Conservation (phyloP, 2,797 vertebrate species). For the Ataeniobius toweri region DNA sequence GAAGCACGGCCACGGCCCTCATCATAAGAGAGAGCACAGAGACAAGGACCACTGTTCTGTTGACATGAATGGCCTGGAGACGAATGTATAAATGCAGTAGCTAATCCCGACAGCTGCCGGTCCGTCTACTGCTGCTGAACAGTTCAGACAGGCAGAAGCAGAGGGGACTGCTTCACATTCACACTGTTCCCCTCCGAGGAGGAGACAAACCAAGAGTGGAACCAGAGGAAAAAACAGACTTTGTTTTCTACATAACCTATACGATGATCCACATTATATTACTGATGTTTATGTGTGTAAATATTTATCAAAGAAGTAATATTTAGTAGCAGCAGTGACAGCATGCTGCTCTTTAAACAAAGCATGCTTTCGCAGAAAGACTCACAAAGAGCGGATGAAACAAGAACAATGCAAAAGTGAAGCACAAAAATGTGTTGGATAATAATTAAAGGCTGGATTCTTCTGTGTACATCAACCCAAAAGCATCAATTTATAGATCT, state of each 20-base stretch:
- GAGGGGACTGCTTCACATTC: constrained; percentile 10
- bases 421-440: constrained; percentile 8
- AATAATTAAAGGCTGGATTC: constrained; percentile 17
- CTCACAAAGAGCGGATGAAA: constrained; percentile 1
- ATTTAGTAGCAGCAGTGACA: constrained; percentile 28
- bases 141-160: constrained; percentile 14
- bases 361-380: constrained; percentile 10
- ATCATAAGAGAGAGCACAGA: constrained; percentile 80
- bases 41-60: constrained; percentile 92
- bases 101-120: background rate
- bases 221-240: constrained; percentile 24
- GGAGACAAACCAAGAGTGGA: constrained; percentile 18
- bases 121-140: constrained; percentile 23
- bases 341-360: constrained; percentile 20
- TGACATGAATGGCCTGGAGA: constrained; percentile 96
- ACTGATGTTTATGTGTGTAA: constrained; percentile 57
- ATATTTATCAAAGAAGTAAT: constrained; percentile 58
- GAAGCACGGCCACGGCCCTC: constrained; percentile 70
- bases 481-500: constrained; percentile 6
- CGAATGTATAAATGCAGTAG: constrained; percentile 85
- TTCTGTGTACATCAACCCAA: constrained; percentile 23
- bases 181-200: constrained; percentile 3
- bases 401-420: constrained; percentile 8
- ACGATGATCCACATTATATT: constrained; percentile 55
- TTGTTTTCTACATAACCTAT: constrained; percentile 58